Evolutionary conservation across 1,140 invertebrate genomes (phyloP).

Genomic region (Hydropsyche tenuis): DNA sequence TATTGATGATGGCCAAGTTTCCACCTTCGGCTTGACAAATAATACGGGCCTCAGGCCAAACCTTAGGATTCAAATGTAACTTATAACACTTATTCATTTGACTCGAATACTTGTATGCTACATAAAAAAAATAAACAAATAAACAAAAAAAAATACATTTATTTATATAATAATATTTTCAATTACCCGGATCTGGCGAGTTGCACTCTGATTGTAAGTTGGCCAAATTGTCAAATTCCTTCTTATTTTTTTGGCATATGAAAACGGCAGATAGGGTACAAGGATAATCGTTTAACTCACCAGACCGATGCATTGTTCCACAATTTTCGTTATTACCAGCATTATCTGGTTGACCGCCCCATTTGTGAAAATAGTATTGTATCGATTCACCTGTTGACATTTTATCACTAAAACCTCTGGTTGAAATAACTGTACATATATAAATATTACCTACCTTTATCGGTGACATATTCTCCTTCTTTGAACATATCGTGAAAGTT

Average conservation of each 20-base stretch:
- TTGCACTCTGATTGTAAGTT: neutral
- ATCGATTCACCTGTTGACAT: neutral
- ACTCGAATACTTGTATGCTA: constrained; percentile 3
- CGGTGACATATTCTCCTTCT: constrained; percentile 13
- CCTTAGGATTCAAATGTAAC: constrained; percentile 2
- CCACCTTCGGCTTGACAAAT: constrained; percentile 41
- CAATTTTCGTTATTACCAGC: constrained; percentile 54
- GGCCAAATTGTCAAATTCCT: no score
- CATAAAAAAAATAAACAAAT: neutral
- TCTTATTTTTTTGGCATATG: constrained; percentile 32
- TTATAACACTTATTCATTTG: constrained; percentile 13
- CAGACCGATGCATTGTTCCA: constrained; percentile 51
- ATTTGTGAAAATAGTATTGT: constrained; percentile 48
- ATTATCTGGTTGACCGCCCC: constrained; percentile 48
- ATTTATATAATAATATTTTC: neutral
- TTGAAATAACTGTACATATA: no score
- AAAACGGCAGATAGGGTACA: constrained; percentile 33
- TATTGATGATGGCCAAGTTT: constrained; percentile 42
- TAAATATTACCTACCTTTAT: neutral
- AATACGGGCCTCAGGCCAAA: constrained; percentile 34
- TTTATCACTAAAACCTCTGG: no score
- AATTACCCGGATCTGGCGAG: neutral
- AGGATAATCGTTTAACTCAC: constrained; percentile 35
- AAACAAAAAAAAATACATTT: neutral
- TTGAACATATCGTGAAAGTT: constrained; percentile 22